Evolutionary conservation across 2,113 vertebrate species (phyloP), one percentile per base, ranked within the genome.

Genomic region (Neomonachus schauinslandi): DNA sequence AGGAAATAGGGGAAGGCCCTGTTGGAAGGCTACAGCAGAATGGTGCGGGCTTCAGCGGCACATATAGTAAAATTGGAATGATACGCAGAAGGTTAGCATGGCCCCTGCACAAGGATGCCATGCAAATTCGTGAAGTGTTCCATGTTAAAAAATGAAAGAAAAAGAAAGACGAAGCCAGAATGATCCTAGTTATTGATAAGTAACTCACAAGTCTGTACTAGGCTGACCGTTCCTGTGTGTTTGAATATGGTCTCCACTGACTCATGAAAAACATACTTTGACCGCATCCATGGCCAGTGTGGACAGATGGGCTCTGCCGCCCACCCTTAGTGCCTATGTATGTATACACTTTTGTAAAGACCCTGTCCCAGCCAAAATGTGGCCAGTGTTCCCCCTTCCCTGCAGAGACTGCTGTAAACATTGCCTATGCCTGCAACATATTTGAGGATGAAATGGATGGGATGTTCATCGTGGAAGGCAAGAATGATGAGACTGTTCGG

Each of bases 401-500:
- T 74, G 82, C 98, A 99, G 99, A 99, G 97, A 99, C 99, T 0
- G 99, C 99, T 2, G 99, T 99, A 97, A 99, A 99, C 96, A 99
- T 99, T 18, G 99, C 99, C 61, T 99, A 99, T 89, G 99, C 99
- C 77, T 99, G 99, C 98, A 99, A 99, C 97, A 98, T 99, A 99
- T 98, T 99, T 74, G 97, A 99, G 18, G 99, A 99, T 46, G 99
- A 99, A 91, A 99, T 99, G 99, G 99, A 98, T 12, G 99, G 99
- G 0, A 96, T 99, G 11, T 99, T 99, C 42, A 1, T 99, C 15
- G 98, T 99, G 65, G 97, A 99, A 0, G 99, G 99, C 59, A 98
- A 98, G 49, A 99, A 99, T 6, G 53, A 98, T 4, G 98, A 99
- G 63, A 99, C 97, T 0, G 98, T 99, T 80, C 96, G 88, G 94